These are phyloP conservation scores for Nyctibius bracteatus DNA, from an alignment of 2,113 vertebrate species.

Conservation along the genomic window DNA sequence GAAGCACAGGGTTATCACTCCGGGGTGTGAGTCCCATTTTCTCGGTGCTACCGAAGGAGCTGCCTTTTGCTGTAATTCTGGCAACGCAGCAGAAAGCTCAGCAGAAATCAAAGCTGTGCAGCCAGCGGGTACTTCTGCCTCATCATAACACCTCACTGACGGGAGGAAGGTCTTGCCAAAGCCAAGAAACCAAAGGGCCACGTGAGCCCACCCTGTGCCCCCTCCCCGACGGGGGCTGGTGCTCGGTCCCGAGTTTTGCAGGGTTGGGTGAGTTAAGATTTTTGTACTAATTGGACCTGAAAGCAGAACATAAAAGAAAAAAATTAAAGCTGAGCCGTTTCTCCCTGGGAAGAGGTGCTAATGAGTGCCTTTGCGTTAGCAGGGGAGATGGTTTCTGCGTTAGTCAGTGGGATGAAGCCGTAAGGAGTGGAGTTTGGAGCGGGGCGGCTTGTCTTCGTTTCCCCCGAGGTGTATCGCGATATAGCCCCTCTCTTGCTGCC, in stretches of 20 bases:
- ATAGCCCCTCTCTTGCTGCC: background rate
- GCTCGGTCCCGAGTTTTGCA: background rate
- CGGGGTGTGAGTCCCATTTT: background rate
- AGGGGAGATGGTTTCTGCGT: background rate
- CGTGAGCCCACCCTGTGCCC: accelerated
- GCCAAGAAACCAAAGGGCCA: background rate
- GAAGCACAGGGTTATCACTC: background rate
- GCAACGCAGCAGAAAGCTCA: background rate
- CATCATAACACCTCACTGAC: background rate
- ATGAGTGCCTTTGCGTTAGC: background rate
- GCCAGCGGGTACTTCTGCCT: background rate
- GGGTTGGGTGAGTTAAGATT: background rate
- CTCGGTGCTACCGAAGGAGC: background rate
- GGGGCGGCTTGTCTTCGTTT: accelerated
- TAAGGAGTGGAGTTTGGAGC: background rate
- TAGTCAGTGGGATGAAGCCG: background rate
- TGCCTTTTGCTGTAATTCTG: background rate
- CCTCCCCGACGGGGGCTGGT: accelerated
- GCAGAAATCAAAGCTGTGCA: background rate
- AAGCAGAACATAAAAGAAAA: background rate
- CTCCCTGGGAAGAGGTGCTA: constrained; percentile 13
- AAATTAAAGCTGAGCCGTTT: background rate
- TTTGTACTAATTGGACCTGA: background rate
- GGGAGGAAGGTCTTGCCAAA: background rate
- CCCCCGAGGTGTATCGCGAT: accelerated